Evolutionary conservation across 2,113 vertebrate species (phyloP).

Genomic region (Noctilio leporinus): DNA sequence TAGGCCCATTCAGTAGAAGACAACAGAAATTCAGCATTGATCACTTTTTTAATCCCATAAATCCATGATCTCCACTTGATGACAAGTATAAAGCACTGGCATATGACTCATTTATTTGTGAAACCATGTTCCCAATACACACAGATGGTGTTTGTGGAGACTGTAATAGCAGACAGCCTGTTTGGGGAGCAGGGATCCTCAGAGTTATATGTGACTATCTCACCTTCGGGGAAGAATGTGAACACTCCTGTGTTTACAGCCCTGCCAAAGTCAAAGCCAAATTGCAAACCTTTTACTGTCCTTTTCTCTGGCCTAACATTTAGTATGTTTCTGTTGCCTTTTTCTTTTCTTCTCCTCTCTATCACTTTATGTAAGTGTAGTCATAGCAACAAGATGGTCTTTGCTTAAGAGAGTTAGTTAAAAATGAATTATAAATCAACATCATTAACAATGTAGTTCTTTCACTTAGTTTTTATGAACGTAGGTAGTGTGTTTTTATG

Average conservation of each 20-base stretch:
- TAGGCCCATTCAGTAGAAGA: not conserved
- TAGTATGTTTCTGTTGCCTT: slow-evolving; percentile 35
- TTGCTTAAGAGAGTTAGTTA: slow-evolving; percentile 42
- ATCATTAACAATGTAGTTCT: not conserved
- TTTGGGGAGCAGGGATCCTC: not conserved
- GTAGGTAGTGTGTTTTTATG: not conserved
- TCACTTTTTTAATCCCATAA: slow-evolving; percentile 50
- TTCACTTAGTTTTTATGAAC: not conserved
- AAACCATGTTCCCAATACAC: slow-evolving; percentile 48
- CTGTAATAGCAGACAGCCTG: not conserved
- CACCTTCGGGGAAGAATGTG: not conserved
- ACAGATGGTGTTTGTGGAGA: slow-evolving; percentile 65
- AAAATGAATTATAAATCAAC: slow-evolving; percentile 36
- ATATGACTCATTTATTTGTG: slow-evolving; percentile 71
- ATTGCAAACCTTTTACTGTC: slow-evolving; percentile 45
- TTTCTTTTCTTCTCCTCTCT: not conserved
- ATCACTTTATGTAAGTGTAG: slow-evolving; percentile 60
- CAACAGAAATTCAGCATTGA: slow-evolving; percentile 17
- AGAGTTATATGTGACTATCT: not conserved
- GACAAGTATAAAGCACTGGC: slow-evolving; percentile 61
- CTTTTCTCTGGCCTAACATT: slow-evolving; percentile 64
- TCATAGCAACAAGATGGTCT: slow-evolving; percentile 64
- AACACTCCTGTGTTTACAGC: not conserved
- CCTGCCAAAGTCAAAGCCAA: not conserved
- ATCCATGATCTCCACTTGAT: slow-evolving; percentile 31